A percentile compares a stretch with the other conserved stretches of the same genome.
Conservation (phyloP, 92 coral and sea anemone species). For the Meandrina meandrites region DNA sequence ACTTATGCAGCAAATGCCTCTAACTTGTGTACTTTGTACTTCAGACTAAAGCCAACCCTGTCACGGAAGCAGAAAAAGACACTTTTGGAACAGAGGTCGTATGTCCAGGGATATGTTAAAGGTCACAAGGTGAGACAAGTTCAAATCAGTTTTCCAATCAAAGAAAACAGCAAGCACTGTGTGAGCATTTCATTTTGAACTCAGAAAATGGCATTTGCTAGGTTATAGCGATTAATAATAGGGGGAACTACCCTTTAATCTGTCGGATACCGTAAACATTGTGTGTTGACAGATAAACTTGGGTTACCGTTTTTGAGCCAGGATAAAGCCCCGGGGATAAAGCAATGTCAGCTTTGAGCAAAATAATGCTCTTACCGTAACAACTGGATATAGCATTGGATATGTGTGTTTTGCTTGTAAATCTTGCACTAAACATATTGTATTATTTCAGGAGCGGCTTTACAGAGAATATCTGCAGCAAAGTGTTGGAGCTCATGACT, state of each 20-base stretch:
- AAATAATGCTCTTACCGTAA: too few species aligned
- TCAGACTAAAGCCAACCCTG: conserved; percentile 83
- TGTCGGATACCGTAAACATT: too few species aligned
- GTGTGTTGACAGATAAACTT: too few species aligned
- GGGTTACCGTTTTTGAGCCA: too few species aligned
- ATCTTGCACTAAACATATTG: neutral
- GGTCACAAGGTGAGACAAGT: conserved; percentile 82
- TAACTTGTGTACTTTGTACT: neutral
- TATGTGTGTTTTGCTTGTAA: neutral
- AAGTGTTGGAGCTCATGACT: conserved; percentile 87
- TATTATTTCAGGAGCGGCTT: conserved; percentile 68
- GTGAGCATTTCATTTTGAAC: neutral
- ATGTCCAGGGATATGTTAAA: conserved; percentile 89
- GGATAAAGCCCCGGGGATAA: too few species aligned
- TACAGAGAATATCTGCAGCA: conserved; percentile 89
- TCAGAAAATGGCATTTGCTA: too few species aligned
- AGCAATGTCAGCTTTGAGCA: too few species aligned
- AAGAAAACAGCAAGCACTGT: neutral
- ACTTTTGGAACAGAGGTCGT: conserved; percentile 76
- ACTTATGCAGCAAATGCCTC: too few species aligned
- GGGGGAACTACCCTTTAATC: too few species aligned
- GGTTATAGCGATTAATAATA: too few species aligned
- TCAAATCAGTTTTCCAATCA: neutral
- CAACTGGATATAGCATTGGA: too few species aligned
- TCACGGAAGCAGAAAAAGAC: conserved; percentile 89